Conservation (phyloP, 2,113 vertebrate genomes). For the Laterallus jamaicensis region DNA sequence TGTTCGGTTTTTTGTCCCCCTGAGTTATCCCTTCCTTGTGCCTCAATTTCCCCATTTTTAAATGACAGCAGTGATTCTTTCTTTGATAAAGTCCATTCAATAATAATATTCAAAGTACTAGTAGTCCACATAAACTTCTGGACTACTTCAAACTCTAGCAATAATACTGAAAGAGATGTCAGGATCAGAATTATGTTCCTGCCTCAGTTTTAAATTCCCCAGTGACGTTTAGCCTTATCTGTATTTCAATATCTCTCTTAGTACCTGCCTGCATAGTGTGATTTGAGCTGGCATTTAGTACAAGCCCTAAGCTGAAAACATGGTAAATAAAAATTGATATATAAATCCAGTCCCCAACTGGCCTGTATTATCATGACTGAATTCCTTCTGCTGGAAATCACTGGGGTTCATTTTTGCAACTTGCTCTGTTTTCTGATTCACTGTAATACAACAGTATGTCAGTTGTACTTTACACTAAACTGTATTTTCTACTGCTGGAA, state of each 20-base stretch:
- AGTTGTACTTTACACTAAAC: background rate
- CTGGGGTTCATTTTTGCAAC: background rate
- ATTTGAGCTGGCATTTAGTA: background rate
- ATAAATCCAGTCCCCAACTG: background rate
- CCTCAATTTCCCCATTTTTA: background rate
- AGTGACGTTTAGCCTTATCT: background rate
- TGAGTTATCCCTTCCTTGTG: background rate
- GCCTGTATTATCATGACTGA: background rate
- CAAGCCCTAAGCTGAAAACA: accelerated
- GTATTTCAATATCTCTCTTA: background rate
- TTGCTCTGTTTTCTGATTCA: background rate
- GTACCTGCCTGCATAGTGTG: background rate
- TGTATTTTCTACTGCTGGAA: background rate
- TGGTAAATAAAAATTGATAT: background rate
- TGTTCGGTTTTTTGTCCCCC: background rate
- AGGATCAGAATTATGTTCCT: background rate
- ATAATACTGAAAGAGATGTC: background rate
- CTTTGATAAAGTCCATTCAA: background rate
- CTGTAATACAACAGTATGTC: background rate
- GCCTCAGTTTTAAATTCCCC: background rate
- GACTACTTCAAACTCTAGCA: background rate
- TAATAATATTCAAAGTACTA: background rate
- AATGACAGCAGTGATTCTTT: background rate
- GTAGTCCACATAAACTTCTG: background rate
- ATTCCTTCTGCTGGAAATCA: background rate